Conservation (phyloP, 2,888 invertebrate species). For the Fabriciana adippe region DNA sequence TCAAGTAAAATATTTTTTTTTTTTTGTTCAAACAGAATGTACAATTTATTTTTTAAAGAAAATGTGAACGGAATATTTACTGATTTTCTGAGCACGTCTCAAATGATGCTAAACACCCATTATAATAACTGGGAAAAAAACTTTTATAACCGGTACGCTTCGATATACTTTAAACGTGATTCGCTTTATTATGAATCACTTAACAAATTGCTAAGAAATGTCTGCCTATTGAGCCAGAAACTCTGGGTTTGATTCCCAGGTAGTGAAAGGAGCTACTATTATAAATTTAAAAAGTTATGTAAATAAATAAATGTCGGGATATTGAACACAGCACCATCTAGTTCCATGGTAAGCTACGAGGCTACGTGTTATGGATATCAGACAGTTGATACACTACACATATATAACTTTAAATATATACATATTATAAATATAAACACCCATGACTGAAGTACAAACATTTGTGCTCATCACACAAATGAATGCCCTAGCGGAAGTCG, state of each 20-base stretch:
- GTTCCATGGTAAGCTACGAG: too few species aligned
- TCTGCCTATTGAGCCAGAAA: too few species aligned
- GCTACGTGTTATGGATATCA: too few species aligned
- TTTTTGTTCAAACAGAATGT: conserved; percentile 7
- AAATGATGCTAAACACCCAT: neutral
- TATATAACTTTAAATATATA: too few species aligned
- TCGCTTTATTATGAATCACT: neutral
- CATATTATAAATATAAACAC: too few species aligned
- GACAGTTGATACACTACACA: too few species aligned
- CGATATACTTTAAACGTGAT: neutral
- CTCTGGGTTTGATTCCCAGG: neutral
- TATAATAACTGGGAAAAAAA: neutral
- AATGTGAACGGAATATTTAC: neutral
- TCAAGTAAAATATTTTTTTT: neutral
- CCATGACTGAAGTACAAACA: too few species aligned
- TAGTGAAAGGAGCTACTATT: neutral
- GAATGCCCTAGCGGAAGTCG: too few species aligned
- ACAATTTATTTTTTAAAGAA: neutral
- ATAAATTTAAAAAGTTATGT: neutral
- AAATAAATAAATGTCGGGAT: too few species aligned
- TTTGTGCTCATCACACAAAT: too few species aligned
- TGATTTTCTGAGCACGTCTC: neutral
- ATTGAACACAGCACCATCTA: too few species aligned
- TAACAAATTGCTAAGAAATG: too few species aligned
- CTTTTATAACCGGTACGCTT: neutral